Evolutionary conservation across 2,888 invertebrate species (phyloP).

Genomic region (Tetheella fluctuosa): DNA sequence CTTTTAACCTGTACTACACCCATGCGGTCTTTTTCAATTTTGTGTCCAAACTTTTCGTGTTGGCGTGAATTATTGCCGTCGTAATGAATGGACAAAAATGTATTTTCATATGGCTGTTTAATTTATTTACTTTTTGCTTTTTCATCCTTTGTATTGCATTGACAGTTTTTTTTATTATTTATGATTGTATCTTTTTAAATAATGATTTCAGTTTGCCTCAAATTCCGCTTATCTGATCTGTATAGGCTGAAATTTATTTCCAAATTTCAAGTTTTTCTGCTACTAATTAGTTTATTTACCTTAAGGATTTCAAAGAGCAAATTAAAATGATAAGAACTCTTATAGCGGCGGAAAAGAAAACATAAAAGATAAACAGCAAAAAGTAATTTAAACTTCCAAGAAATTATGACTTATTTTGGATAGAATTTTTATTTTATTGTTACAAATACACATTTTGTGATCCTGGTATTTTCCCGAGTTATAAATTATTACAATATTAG

Average conservation of each 20-base stretch:
- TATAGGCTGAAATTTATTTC: too few species aligned
- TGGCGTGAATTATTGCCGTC: slow-evolving; percentile 55
- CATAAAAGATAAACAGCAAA: neutral
- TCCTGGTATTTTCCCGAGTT: neutral
- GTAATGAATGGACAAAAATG: slow-evolving; percentile 53
- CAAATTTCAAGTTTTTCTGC: neutral
- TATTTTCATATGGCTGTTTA: slow-evolving; percentile 32
- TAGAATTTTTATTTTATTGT: neutral
- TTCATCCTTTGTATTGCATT: neutral
- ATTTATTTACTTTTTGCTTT: neutral
- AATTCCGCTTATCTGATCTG: neutral
- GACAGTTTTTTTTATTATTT: neutral
- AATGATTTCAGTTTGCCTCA: neutral
- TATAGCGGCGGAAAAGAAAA: neutral
- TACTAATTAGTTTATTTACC: neutral
- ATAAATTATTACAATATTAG: neutral
- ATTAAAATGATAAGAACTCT: neutral
- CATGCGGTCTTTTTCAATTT: slow-evolving; percentile 35
- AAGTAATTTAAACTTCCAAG: slow-evolving; percentile 4
- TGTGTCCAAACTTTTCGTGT: slow-evolving; percentile 54
- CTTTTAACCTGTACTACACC: slow-evolving; percentile 24
- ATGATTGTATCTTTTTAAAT: neutral
- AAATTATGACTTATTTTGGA: neutral
- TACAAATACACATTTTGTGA: neutral
- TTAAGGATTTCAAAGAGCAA: neutral